Percentiles rank a stretch among this genome's conserved stretches.
Evolutionary conservation across 1,140 invertebrate species (phyloP).

Genomic region (Leptopilina clavipes): DNA sequence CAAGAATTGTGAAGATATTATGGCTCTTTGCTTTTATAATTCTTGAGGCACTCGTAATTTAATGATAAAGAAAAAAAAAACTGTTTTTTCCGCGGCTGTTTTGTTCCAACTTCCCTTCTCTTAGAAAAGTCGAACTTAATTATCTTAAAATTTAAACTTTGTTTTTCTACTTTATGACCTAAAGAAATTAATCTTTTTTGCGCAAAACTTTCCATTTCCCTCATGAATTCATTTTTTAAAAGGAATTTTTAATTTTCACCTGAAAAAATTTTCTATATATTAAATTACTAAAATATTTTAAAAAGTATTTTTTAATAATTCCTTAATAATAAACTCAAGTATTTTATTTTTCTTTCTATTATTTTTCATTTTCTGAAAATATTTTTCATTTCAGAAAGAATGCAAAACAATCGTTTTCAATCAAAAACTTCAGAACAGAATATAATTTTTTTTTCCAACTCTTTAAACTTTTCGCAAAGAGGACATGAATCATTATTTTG

Average conservation of each 20-base stretch:
- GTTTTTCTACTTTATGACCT: not conserved
- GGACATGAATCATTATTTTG: not conserved
- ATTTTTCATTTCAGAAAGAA: no score
- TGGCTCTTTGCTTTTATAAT: conserved; percentile 21
- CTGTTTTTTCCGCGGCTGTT: not conserved
- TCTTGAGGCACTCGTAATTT: not conserved
- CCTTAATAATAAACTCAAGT: no score
- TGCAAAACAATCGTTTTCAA: not conserved
- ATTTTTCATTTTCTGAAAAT: not conserved
- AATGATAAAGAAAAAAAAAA: conserved; percentile 19
- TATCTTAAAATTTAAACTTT: conserved; percentile 14
- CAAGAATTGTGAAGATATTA: conserved; percentile 20
- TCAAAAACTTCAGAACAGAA: not conserved
- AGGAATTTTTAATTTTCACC: no score
- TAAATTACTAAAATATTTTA: no score
- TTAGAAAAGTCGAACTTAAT: not conserved
- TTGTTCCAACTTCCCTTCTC: not conserved
- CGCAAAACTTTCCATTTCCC: not conserved
- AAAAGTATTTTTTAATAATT: no score
- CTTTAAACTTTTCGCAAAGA: not conserved
- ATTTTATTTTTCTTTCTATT: no score
- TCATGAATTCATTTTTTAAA: not conserved
- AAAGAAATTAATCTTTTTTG: not conserved
- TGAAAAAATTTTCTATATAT: no score
- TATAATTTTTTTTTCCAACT: not conserved